Percentiles rank a stretch among this genome's conserved stretches.
Evolutionary conservation across 2,113 vertebrate species (phyloP).

Genomic region (Emydocephalus ijimae): DNA sequence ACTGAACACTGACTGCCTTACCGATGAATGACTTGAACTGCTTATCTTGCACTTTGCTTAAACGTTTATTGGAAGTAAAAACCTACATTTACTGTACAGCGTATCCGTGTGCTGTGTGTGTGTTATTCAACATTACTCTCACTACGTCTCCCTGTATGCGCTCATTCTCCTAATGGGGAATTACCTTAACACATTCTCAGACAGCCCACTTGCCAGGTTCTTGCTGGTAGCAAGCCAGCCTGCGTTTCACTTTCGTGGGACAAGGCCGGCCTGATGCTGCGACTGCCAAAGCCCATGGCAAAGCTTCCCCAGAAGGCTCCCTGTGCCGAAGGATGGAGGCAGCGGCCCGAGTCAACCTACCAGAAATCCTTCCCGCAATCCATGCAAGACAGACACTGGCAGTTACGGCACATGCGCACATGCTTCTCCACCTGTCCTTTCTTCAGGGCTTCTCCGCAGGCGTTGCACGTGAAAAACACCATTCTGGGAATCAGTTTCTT

Average conservation of each 20-base stretch:
- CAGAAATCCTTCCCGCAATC: conserved; percentile 96
- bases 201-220: background rate
- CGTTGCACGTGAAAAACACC: conserved; percentile 93
- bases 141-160: too few relatives aligned
- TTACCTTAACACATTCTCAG: background rate
- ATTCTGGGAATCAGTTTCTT: conserved; percentile 59
- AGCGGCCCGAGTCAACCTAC: conserved; percentile 63
- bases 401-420: conserved; percentile 74
- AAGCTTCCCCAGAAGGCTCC: background rate
- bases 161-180: too few relatives aligned
- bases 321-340: background rate
- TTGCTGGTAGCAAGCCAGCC: too few relatives aligned
- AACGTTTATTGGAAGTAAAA: too few relatives aligned
- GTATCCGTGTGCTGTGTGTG: too few relatives aligned
- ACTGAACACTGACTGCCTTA: too few relatives aligned
- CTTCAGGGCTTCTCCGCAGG: conserved; percentile 91
- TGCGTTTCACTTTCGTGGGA: background rate
- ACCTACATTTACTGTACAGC: too few relatives aligned
- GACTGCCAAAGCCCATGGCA: background rate
- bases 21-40: too few relatives aligned
- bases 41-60: too few relatives aligned
- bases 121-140: too few relatives aligned
- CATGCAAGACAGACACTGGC: conserved; percentile 87
- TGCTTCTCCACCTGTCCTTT: conserved; percentile 93
- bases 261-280: background rate